Conservation (phyloP, 2,797 vertebrate species). For the Rhynchotus rufescens region DNA sequence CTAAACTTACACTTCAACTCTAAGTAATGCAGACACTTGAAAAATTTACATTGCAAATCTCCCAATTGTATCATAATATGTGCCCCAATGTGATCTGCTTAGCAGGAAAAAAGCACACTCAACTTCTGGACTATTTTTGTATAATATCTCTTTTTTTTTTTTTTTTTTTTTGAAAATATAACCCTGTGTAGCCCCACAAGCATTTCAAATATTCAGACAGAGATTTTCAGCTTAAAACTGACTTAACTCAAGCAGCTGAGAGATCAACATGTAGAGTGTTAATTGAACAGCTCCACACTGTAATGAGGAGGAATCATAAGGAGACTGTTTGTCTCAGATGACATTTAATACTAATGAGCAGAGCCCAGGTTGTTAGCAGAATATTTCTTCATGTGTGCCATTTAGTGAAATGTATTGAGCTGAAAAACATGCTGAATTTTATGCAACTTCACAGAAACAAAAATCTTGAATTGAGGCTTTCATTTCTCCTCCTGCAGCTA, state of each 20-base stretch:
- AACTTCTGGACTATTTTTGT: not conserved
- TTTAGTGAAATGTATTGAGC: not conserved
- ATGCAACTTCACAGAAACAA: not conserved
- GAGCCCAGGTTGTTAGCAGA: conserved; percentile 1
- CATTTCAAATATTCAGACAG: not conserved
- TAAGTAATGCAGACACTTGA: not conserved
- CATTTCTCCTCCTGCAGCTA: not conserved
- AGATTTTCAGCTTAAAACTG: not conserved
- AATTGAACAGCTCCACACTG: not conserved
- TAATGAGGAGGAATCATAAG: not conserved
- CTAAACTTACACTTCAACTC: not conserved
- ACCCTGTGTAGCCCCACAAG: not conserved
- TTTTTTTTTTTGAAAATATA: not conserved
- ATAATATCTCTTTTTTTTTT: not conserved
- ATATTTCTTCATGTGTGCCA: not conserved
- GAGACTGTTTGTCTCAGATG: not conserved
- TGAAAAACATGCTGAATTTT: not conserved
- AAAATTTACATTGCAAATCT: not conserved
- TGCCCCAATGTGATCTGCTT: not conserved
- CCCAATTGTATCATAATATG: not conserved
- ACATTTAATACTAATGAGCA: not conserved
- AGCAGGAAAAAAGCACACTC: not conserved
- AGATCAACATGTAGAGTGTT: not conserved
- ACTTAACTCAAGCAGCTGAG: not conserved
- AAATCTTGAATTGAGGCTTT: not conserved